Percentiles rank a stretch among this genome's conserved stretches.
These are phyloP conservation scores for Chaetorhynchus papuensis DNA, from an alignment of 2,113 vertebrate genomes.

Conservation along the genomic window DNA sequence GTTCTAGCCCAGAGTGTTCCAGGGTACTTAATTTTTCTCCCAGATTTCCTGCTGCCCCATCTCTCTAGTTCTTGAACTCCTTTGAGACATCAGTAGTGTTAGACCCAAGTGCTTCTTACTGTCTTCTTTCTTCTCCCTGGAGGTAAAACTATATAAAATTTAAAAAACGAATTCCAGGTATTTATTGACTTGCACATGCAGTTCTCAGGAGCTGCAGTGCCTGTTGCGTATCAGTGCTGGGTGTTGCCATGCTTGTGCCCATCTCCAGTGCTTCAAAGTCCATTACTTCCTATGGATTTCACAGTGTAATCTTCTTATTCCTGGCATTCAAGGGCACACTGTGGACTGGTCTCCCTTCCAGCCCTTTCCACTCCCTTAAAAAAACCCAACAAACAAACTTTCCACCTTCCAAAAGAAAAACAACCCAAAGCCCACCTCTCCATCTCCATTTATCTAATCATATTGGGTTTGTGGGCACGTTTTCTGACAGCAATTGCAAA, in stretches of 20 bases:
- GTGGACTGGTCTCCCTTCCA: not conserved
- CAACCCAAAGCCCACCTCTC: not conserved
- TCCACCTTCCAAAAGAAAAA: not conserved
- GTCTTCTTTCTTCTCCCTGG: not conserved
- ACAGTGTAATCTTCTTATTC: not conserved
- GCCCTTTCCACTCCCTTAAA: not conserved
- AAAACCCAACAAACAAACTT: not conserved
- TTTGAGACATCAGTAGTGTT: not conserved
- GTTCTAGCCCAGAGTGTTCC: not conserved
- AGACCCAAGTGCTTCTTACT: not conserved
- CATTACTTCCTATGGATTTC: not conserved
- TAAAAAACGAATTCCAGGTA: not conserved
- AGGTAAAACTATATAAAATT: not conserved
- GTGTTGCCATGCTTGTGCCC: not conserved
- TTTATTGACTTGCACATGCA: not conserved
- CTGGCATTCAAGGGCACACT: not conserved
- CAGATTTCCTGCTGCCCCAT: not conserved
- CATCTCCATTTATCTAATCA: not conserved
- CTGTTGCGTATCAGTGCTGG: not conserved
- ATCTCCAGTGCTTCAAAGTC: not conserved
- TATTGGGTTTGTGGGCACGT: not conserved
- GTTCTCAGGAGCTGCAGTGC: not conserved
- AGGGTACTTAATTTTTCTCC: not conserved
- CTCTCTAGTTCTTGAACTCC: slow-evolving; percentile 1
- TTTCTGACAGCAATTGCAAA: slow-evolving; percentile 3